Conservation (phyloP, 2,888 invertebrate species). For the Mimumesa dahlbomi region DNA sequence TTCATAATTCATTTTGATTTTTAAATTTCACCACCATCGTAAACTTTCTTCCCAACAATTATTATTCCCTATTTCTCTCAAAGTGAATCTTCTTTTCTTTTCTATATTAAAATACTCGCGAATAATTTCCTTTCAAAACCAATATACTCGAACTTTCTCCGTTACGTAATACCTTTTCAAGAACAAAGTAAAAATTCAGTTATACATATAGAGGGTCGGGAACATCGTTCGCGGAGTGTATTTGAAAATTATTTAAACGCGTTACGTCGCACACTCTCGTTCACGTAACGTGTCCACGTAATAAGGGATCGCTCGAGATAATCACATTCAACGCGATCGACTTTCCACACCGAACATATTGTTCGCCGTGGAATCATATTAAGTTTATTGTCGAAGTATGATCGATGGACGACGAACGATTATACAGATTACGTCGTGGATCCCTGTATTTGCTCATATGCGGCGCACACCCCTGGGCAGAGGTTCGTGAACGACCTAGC, state of each 20-base stretch:
- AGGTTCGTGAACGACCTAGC: slow-evolving; percentile 14
- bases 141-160: no score
- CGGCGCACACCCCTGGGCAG: slow-evolving; percentile 35
- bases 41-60: no score
- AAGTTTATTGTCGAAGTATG: slow-evolving; percentile 74
- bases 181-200: no score
- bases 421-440: slow-evolving; percentile 65
- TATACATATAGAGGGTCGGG: no score
- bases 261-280: neutral
- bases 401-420: slow-evolving; percentile 71
- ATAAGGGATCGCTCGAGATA: slow-evolving; percentile 27
- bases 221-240: no score
- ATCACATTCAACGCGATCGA: slow-evolving; percentile 22
- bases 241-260: neutral
- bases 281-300: slow-evolving; percentile 7
- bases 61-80: no score
- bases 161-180: no score
- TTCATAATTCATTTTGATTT: no score
- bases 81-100: no score
- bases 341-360: slow-evolving; percentile 29
- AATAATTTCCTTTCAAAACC: no score
- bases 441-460: slow-evolving; percentile 59
- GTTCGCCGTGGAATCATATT: slow-evolving; percentile 63
- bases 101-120: no score
- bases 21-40: no score